phyloP scores from a whole-genome alignment of 2,888 invertebrate genomes.

The Caenorhabditis wallacei region DNA sequence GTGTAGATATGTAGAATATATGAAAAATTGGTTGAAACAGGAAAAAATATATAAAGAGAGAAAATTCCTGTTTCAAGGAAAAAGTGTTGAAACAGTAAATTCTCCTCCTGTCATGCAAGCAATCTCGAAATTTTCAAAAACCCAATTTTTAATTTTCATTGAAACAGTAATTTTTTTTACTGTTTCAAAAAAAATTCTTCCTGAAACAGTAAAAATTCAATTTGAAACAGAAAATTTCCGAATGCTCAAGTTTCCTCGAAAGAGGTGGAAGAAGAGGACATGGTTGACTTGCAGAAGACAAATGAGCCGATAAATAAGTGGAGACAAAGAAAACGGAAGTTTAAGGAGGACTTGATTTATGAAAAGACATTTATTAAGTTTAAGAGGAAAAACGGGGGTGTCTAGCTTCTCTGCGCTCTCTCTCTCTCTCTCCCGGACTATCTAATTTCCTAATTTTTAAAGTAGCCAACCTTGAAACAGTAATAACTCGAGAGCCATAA shows the following conservation, averaged over 20 bases:
- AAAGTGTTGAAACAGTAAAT: no score
- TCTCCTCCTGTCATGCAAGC: no score
- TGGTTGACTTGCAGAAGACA: constrained; percentile 42
- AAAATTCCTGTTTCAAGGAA: no score
- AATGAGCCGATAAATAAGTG: not conserved
- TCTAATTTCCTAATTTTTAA: no score
- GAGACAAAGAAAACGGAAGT: constrained; percentile 5
- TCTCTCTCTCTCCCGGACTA: not conserved
- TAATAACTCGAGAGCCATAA: no score
- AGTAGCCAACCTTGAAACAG: no score
- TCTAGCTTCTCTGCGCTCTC: not conserved
- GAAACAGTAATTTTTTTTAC: constrained; percentile 1
- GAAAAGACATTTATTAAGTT: not conserved
- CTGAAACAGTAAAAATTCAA: not conserved
- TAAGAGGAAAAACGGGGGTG: not conserved
- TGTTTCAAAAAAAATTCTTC: not conserved
- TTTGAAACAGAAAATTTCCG: not conserved
- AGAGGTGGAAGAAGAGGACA: constrained; percentile 10
- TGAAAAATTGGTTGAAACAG: no score
- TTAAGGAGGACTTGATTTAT: not conserved
- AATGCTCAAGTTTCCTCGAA: not conserved
- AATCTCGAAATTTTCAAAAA: not conserved
- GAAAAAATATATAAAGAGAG: not conserved
- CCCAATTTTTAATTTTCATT: no score
- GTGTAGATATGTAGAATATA: not conserved